phyloP scores from a whole-genome alignment of 1,140 invertebrate genomes.

The Tetragonula clypearis region DNA sequence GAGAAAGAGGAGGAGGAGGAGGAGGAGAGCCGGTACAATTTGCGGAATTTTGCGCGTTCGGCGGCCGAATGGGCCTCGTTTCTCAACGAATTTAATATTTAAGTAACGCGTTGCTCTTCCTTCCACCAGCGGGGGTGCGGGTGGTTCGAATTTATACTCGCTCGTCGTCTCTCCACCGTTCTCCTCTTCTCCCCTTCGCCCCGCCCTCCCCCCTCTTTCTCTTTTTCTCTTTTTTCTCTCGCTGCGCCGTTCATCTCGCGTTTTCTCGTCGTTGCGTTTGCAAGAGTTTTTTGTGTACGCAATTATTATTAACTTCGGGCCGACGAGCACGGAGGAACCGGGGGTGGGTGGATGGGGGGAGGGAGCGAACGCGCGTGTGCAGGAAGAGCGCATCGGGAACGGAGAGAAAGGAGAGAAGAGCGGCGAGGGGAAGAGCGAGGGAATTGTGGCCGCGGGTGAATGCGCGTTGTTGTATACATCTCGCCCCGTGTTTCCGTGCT shows the following conservation, averaged over 20 bases:
- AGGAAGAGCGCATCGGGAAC: not conserved
- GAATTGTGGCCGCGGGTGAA: constrained; percentile 42
- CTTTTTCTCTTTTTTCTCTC: not conserved
- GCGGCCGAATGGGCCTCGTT: constrained; percentile 5
- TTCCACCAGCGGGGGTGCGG: not conserved
- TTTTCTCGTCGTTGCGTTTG: constrained; percentile 13
- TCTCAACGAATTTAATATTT: constrained; percentile 58
- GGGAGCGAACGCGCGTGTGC: not conserved
- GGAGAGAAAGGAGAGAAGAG: not conserved
- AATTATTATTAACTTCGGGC: constrained; percentile 61
- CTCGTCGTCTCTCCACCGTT: not conserved
- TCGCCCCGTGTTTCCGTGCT: constrained; percentile 50
- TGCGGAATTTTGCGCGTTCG: not conserved
- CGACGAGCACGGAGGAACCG: constrained; percentile 2
- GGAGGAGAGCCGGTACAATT: not conserved
- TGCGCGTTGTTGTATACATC: constrained; percentile 44
- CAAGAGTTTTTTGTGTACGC: constrained; percentile 48
- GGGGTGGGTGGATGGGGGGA: not conserved
- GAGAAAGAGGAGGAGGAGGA: rapidly evolving
- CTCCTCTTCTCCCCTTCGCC: not conserved
- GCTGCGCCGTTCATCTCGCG: constrained; percentile 9
- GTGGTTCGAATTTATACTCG: constrained; percentile 1
- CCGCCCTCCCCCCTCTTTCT: not conserved
- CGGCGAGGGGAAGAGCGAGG: not conserved
- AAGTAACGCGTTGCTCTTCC: constrained; percentile 34